Evolutionary conservation across 2,888 invertebrate genomes (phyloP).

Genomic region (Copidosoma aretas): DNA sequence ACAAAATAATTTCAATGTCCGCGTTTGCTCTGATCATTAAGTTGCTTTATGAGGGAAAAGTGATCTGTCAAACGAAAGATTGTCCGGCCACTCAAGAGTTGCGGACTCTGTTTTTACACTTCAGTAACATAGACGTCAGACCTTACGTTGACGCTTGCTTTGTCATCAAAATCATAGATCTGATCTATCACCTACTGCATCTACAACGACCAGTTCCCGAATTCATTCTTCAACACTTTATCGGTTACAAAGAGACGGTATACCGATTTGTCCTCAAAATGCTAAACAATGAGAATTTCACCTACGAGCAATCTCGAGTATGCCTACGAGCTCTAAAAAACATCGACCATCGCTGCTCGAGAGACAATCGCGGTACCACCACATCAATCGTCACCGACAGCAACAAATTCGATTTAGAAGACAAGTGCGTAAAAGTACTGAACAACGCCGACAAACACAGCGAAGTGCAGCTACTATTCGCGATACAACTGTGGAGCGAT

Average conservation of each 20-base stretch:
- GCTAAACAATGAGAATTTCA: constrained; percentile 25
- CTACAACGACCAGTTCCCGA: constrained; percentile 9
- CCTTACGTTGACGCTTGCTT: constrained; percentile 48
- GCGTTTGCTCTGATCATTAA: constrained; percentile 48
- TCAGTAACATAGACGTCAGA: constrained; percentile 47
- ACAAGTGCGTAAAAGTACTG: constrained; percentile 30
- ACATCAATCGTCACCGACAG: constrained; percentile 6
- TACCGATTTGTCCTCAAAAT: constrained; percentile 33
- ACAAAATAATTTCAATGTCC: constrained; percentile 32
- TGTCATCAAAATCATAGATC: constrained; percentile 42
- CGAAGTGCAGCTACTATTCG: constrained; percentile 26
- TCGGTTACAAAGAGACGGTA: constrained; percentile 23
- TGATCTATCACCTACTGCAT: constrained; percentile 45
- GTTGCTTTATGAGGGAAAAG: constrained; percentile 47
- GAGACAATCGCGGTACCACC: not conserved
- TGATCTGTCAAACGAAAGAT: constrained; percentile 41
- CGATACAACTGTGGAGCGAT: constrained; percentile 25
- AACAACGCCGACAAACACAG: constrained; percentile 24
- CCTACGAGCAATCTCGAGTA: constrained; percentile 25
- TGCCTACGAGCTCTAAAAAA: constrained; percentile 16
- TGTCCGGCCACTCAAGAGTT: constrained; percentile 41
- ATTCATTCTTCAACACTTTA: constrained; percentile 9
- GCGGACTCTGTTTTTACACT: constrained; percentile 41
- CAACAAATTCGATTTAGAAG: constrained; percentile 22
- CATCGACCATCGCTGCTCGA: not conserved